Conservation (phyloP, 1,140 invertebrate species). For the Doryteuthis pealeii region DNA sequence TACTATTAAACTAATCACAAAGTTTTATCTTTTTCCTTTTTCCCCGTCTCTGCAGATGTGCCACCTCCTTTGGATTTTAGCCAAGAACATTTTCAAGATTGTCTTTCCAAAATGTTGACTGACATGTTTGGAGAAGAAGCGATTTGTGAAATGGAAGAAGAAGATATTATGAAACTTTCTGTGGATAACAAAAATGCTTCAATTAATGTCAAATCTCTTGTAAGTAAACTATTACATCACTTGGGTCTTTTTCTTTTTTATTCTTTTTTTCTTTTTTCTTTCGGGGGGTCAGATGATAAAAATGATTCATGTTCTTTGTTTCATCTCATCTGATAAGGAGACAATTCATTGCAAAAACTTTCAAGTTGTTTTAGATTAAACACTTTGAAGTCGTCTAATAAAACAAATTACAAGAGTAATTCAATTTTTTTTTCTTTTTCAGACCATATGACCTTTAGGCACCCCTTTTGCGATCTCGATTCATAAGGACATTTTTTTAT, state of each 20-base stretch:
- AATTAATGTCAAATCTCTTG: constrained; percentile 81
- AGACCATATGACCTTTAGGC: too few relatives aligned
- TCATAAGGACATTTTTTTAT: too few relatives aligned
- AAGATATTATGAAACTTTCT: constrained; percentile 81
- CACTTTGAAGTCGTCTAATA: too few relatives aligned
- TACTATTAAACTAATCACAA: too few relatives aligned
- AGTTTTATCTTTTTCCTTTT: neutral
- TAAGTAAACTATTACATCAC: constrained; percentile 62
- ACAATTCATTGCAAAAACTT: too few relatives aligned
- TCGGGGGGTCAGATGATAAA: too few relatives aligned
- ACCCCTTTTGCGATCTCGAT: too few relatives aligned
- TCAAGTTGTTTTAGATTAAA: too few relatives aligned
- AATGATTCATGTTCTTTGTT: too few relatives aligned
- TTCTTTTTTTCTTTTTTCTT: constrained; percentile 34
- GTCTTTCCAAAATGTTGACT: constrained; percentile 82
- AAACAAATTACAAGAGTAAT: too few relatives aligned
- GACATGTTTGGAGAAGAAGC: constrained; percentile 88
- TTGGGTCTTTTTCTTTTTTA: constrained; percentile 17
- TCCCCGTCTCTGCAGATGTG: constrained; percentile 36
- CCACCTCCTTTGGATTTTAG: constrained; percentile 47
- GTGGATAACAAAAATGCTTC: constrained; percentile 83
- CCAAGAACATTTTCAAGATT: constrained; percentile 70
- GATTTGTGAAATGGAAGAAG: constrained; percentile 92
- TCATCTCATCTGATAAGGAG: too few relatives aligned
- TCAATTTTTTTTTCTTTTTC: too few relatives aligned